These are phyloP conservation scores for Oryzias curvinotus DNA, from an alignment of 2,113 vertebrate genomes.

Conservation along the genomic window DNA sequence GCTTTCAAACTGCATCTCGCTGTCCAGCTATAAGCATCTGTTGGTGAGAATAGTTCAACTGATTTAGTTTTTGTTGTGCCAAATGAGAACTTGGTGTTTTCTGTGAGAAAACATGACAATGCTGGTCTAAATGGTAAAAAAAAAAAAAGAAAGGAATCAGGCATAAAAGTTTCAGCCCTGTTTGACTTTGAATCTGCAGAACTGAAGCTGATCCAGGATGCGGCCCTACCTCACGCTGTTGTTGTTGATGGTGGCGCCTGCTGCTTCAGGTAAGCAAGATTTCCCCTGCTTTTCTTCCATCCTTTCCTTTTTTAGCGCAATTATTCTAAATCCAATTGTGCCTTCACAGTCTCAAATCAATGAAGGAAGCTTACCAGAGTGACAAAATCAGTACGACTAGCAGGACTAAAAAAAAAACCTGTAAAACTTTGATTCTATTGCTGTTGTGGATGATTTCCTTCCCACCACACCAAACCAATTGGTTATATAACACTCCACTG, in stretches of 20 bases:
- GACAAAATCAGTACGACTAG: background rate
- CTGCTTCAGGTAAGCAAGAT: constrained; percentile 64
- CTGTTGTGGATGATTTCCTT: background rate
- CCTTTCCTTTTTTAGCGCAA: background rate
- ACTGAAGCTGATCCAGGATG: constrained; percentile 67
- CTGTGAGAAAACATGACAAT: background rate
- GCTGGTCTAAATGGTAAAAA: constrained; percentile 27
- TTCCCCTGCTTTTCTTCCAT: background rate
- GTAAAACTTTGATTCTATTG: background rate
- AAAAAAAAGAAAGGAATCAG: constrained; percentile 50
- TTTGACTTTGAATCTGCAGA: constrained; percentile 23
- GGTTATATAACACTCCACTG: background rate
- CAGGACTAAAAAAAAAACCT: background rate
- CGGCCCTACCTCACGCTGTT: constrained; percentile 54
- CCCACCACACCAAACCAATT: background rate
- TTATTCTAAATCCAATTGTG: background rate
- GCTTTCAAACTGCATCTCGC: constrained; percentile 15
- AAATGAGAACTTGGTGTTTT: too few relatives aligned
- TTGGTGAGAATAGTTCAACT: constrained; percentile 43
- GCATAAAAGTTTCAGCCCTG: constrained; percentile 10
- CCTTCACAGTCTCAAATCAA: background rate
- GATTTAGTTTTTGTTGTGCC: too few relatives aligned
- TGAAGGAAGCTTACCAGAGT: too few relatives aligned
- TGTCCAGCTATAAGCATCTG: constrained; percentile 22
- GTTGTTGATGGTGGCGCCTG: constrained; percentile 57